Evolutionary conservation across 2,888 invertebrate species (phyloP), one percentile per base, ranked within the genome.

Genomic region (Hyalella azteca): DNA sequence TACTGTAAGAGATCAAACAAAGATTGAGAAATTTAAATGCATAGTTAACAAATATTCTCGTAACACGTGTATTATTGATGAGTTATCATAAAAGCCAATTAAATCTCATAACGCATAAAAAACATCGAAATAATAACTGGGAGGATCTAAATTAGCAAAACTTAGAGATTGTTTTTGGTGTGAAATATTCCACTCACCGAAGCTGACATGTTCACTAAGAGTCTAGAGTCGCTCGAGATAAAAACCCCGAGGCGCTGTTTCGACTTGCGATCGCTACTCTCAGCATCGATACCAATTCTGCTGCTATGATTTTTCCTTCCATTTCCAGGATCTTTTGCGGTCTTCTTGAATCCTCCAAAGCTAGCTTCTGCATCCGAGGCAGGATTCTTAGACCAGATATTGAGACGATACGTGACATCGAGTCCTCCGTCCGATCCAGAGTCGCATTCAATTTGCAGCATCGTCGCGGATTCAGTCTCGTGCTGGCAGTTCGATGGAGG

Each of bases 371-470:
- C 32, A 29, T n/a, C 29, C 29, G 36, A 66, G n/a, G 32, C 66
- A 5, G 32, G 66, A 66, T 66, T 66, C 36, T 66, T 66, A 29
- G 39, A 15, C 66, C 66, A 66, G 36, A 66, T 36, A 32, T 66
- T 39, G 26, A 66, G 66, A 19, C 13, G 36, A 36, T 36, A 66
- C 15, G 66, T 66, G 13, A 66, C 66, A 29, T 32, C 7, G 36
- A 66, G 66, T 3, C 66, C 66, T 36, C 66, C 66, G 66, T 32
- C 66, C 9, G 19, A 32, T 15, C 66, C 66, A 15, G 66, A 32
- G 9, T 66, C 36, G 36, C 66, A 66, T 66, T 66, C 66, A 36
- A 66, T 66, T 36, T 66, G 66, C 36, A 66, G 36, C 19, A 36
- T 11, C 2, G 36, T 39, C 2, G 19, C 36, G 4, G 39, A 11